A percentile compares a stretch with the other conserved stretches of the same genome.
phyloP scores from a whole-genome alignment of 2,888 invertebrate genomes.

The Drosophila suboccidentalis region DNA sequence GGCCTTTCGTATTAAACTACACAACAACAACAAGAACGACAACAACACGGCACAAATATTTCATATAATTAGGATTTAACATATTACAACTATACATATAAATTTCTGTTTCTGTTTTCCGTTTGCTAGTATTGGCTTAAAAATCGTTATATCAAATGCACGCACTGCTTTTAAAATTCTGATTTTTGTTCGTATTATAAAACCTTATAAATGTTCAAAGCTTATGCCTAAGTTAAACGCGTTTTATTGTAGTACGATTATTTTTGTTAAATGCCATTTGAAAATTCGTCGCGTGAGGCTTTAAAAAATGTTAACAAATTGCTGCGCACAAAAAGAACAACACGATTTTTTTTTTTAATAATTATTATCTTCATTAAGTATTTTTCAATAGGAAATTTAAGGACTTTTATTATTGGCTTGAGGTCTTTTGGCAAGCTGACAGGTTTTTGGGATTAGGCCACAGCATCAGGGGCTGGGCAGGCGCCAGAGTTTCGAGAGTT shows the following conservation, averaged over 20 bases:
- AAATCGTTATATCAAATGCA: constrained; percentile 58
- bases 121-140: constrained; percentile 24
- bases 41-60: constrained; percentile 30
- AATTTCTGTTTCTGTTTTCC: constrained; percentile 7
- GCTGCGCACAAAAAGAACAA: constrained; percentile 47
- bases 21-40: constrained; percentile 13
- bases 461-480: constrained; percentile 63
- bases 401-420: constrained; percentile 20
- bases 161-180: constrained; percentile 28
- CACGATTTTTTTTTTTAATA: constrained; percentile 8
- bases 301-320: constrained; percentile 54
- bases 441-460: constrained; percentile 45
- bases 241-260: constrained; percentile 42
- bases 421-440: constrained; percentile 30
- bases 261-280: constrained; percentile 69
- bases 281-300: constrained; percentile 68
- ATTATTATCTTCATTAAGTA: constrained; percentile 30
- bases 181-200: constrained; percentile 32
- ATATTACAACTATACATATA: constrained; percentile 21
- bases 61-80: constrained; percentile 16
- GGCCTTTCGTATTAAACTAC: constrained; percentile 10
- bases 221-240: constrained; percentile 52
- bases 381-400: constrained; percentile 27
- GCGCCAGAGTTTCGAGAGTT: constrained; percentile 67
- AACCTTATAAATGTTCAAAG: constrained; percentile 56